These are phyloP conservation scores for Onychomys leucogaster DNA, from an alignment of 2,797 vertebrate species.

Conservation along the genomic window DNA sequence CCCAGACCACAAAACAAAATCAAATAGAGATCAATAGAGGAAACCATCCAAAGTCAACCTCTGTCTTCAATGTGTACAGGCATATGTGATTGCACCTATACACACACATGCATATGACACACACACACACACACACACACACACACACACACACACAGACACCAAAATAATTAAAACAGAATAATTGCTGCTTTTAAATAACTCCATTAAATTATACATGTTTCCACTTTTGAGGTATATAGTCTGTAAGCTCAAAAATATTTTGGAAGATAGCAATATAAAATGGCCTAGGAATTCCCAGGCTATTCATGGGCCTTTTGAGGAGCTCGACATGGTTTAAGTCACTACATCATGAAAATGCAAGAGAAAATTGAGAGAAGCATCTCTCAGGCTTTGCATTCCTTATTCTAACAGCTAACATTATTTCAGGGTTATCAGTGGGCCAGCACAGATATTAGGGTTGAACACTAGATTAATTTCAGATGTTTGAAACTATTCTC, in stretches of 20 bases:
- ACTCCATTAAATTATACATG: background rate
- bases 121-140: too few relatives aligned
- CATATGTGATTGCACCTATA: background rate
- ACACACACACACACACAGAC: background rate
- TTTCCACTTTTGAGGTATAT: background rate
- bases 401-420: background rate
- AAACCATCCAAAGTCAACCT: background rate
- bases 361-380: background rate
- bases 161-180: background rate
- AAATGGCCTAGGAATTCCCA: background rate
- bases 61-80: background rate
- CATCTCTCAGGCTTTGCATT: background rate
- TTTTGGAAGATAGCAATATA: background rate
- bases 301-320: background rate
- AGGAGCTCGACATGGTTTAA: background rate
- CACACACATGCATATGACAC: background rate
- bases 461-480: slow-evolving; percentile 16
- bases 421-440: background rate
- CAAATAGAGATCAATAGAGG: background rate
- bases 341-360: background rate
- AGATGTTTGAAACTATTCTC: slow-evolving; percentile 52
- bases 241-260: background rate
- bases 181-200: background rate
- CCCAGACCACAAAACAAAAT: background rate
- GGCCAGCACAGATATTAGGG: background rate